These are phyloP conservation scores for Leucophenga montana DNA, from an alignment of 2,888 invertebrate genomes.

Conservation along the genomic window DNA sequence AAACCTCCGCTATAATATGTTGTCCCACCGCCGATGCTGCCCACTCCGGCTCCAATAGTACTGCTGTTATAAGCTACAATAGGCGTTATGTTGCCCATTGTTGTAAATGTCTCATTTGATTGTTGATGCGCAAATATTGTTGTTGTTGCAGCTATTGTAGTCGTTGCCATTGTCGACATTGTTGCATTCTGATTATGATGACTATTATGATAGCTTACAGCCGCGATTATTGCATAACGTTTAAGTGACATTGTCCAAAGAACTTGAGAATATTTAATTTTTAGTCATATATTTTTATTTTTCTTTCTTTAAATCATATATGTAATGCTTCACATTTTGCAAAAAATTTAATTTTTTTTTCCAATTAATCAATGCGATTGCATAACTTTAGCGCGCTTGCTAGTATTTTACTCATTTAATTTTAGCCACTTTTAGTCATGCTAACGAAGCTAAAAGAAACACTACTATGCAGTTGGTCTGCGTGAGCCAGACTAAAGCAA, in stretches of 20 bases:
- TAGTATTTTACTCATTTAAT: neutral
- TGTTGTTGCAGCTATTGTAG: slow-evolving; percentile 40
- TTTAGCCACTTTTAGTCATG: slow-evolving; percentile 7
- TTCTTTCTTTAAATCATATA: slow-evolving; percentile 3
- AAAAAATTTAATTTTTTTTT: slow-evolving; percentile 8
- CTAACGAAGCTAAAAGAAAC: slow-evolving; percentile 12
- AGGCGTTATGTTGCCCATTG: slow-evolving; percentile 2
- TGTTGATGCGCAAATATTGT: slow-evolving; percentile 28
- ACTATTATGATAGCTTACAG: slow-evolving; percentile 68
- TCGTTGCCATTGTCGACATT: slow-evolving; percentile 38
- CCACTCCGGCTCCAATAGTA: slow-evolving; percentile 59
- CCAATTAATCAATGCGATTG: slow-evolving; percentile 44
- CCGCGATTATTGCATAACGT: slow-evolving; percentile 75
- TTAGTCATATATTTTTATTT: slow-evolving; percentile 11
- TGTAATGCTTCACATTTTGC: neutral
- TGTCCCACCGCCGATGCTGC: slow-evolving; percentile 72
- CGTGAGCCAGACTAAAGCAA: slow-evolving; percentile 58
- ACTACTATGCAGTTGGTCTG: slow-evolving; percentile 28
- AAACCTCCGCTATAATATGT: slow-evolving; percentile 69
- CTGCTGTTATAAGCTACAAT: slow-evolving; percentile 19
- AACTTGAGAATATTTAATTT: neutral
- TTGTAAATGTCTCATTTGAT: slow-evolving; percentile 10
- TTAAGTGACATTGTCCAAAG: slow-evolving; percentile 77
- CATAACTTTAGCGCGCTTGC: slow-evolving; percentile 47
- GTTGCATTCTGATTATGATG: slow-evolving; percentile 45